Evolutionary conservation across 2,888 invertebrate genomes (phyloP), one percentile per base, ranked within the genome.

Genomic region (Caenorhabditis drosophilae): DNA sequence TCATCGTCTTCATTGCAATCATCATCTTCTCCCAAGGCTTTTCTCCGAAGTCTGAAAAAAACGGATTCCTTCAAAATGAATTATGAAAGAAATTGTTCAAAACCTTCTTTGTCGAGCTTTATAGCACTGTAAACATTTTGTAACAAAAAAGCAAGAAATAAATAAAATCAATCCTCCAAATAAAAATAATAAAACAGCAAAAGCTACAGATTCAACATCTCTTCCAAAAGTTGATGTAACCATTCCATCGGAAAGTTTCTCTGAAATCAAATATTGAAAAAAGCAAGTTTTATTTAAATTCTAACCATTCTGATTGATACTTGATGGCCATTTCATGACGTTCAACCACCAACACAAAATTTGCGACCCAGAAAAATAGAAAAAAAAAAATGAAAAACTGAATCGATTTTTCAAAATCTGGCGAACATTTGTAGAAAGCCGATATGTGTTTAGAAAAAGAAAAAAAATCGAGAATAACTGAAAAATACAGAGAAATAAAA

Each of bases 111-210:
- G 61, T 50, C 73, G 38, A 2, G 70, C 70, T 50, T 73, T 73
- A 53, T 73, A 73, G 31, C 73, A 73, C 27, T 73, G 73, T 38
- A 73, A 49, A 38, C 69, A 70, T 38, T 73, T 73, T 16, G 73
- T 73, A 9, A 73, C 62, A 16, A 73, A 59, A 51, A 73, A 73
- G 45, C 73, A 73, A 12, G 62, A 53, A 27, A 70, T 56, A 52
- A 73, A 73, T 11, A 73, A 49, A 12, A 73, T 25, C 25, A 70
- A 52, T 15, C 72, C 73, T 2, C 70, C 73, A 2, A 61, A 52
- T 3, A 73, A 48, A 44, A 73, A 73, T 15, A 67, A 20, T 1
- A 73, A 22, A 7, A 73, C 73, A 2, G 73, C 73, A 26, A 73
- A 67, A 11, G 54, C 47, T 9, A 73, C 73, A 1, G 73, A 73